These are phyloP conservation scores for Petromus typicus DNA, from an alignment of 2,113 vertebrate genomes.

Conservation along the genomic window DNA sequence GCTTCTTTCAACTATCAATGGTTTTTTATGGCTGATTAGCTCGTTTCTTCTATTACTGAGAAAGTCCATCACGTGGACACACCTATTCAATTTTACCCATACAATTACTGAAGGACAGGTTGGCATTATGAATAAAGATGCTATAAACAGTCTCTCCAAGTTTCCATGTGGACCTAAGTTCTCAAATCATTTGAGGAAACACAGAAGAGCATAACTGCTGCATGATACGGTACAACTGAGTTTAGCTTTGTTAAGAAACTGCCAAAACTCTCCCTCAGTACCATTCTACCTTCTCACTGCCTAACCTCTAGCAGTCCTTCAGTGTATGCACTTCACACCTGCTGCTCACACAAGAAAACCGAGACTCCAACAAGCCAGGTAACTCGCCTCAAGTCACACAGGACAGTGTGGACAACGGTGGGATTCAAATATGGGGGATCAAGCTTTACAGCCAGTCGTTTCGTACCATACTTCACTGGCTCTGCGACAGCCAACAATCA, in stretches of 20 bases:
- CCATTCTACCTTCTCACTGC: neutral
- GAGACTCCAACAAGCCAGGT: conserved; percentile 27
- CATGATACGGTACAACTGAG: neutral
- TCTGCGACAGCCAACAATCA: neutral
- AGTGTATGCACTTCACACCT: neutral
- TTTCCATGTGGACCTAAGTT: neutral
- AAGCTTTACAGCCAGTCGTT: neutral
- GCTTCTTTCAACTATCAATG: neutral
- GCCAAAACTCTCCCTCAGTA: neutral
- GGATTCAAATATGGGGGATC: neutral
- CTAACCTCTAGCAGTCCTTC: neutral
- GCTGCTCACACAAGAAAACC: neutral
- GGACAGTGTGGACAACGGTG: neutral
- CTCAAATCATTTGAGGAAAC: neutral
- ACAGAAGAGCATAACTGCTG: neutral
- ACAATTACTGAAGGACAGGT: neutral
- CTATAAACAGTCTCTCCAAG: neutral
- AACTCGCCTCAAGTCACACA: neutral
- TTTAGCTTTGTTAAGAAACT: neutral
- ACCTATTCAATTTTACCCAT: neutral
- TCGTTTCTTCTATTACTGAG: neutral
- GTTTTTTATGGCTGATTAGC: neutral
- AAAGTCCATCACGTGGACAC: neutral
- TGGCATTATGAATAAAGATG: neutral
- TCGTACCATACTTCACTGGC: neutral